Percentiles rank a stretch among this genome's conserved stretches.
These are phyloP conservation scores for Drosophila anceps DNA, from an alignment of 2,888 invertebrate species.

Conservation along the genomic window DNA sequence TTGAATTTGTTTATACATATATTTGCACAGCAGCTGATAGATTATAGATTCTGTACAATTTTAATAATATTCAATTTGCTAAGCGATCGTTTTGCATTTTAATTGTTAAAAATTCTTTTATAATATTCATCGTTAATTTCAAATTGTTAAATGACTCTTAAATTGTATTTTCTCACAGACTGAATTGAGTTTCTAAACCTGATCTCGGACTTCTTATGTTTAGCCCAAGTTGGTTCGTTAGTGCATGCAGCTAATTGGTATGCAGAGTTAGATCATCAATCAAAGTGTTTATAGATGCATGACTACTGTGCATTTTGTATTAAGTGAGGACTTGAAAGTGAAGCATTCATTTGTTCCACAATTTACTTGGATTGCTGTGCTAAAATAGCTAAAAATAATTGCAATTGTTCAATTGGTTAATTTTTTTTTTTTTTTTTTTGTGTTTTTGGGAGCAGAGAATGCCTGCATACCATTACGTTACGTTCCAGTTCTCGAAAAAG, in stretches of 20 bases:
- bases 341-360: background rate
- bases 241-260: background rate
- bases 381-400: background rate
- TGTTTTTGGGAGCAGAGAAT: background rate
- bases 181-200: background rate
- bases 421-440: slow-evolving; percentile 1
- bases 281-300: background rate
- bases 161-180: background rate
- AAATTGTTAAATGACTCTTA: background rate
- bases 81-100: background rate
- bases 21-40: background rate
- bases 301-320: background rate
- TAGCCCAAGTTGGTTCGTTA: background rate
- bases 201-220: background rate
- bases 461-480: slow-evolving; percentile 5
- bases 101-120: background rate
- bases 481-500: slow-evolving; percentile 21
- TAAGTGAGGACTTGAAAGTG: background rate
- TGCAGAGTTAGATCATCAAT: slow-evolving; percentile 1
- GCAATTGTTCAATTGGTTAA: slow-evolving; percentile 3
- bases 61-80: background rate
- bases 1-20: too few relatives aligned
- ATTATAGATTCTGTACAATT: background rate
- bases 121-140: too few relatives aligned
- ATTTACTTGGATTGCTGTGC: background rate